These are phyloP conservation scores for Plutomurus gul DNA, from an alignment of 1,140 invertebrate species.

Conservation along the genomic window DNA sequence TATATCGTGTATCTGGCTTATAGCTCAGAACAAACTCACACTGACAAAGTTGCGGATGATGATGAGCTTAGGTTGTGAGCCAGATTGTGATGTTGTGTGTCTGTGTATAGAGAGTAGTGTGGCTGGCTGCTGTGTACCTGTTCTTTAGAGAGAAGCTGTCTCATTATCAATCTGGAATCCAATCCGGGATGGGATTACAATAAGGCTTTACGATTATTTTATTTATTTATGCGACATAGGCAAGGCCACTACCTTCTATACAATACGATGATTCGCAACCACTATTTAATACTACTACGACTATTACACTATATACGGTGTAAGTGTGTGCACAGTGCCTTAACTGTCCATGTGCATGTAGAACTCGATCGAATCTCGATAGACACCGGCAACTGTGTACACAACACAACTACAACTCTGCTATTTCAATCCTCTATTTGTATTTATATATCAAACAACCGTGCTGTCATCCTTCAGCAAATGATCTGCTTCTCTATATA, in stretches of 20 bases:
- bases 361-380: not conserved
- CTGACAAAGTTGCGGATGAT: no score
- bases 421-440: not conserved
- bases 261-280: not conserved
- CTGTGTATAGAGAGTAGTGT: no score
- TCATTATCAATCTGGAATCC: constrained; percentile 29
- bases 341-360: constrained; percentile 16
- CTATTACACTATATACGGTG: not conserved
- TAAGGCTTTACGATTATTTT: constrained; percentile 26
- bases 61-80: not conserved
- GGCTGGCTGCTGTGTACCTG: not conserved
- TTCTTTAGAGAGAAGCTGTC: constrained; percentile 17
- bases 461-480: not conserved
- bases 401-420: not conserved
- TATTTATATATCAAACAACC: constrained; percentile 9
- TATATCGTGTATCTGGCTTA: no score
- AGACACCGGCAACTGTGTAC: not conserved
- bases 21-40: no score
- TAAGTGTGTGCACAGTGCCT: no score
- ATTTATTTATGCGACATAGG: constrained; percentile 24
- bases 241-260: not conserved
- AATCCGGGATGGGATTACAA: constrained; percentile 28
- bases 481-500: not conserved
- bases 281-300: not conserved
- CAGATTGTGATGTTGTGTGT: not conserved